Base-by-base conservation (phyloP, 2,113 vertebrate species). In the Bos indicus region DNA sequence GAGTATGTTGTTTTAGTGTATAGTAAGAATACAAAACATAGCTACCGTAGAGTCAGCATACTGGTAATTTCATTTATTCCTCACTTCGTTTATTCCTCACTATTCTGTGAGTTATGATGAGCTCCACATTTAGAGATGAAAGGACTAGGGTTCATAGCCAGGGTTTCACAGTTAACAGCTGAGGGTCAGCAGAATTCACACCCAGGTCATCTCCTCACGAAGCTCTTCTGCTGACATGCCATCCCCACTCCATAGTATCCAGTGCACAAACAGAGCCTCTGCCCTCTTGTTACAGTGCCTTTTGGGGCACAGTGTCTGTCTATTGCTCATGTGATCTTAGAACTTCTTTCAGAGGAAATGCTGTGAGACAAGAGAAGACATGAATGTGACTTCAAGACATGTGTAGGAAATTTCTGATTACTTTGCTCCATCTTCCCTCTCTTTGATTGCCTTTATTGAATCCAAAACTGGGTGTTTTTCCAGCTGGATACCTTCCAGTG, bases 401-500 rank as follows among this genome's bases (percentile, higher is more conserved):
- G 11, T 60, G 0, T 16, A 87, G 90, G 57, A 74, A 71, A 90
- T 30, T 33, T 51, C 54, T 36, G 46, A 80, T 57, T 46, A 46
- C 30, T 93, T 57, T 77, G 36, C 26, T 88, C 64, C 26, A 36
- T 21, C 81, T 71, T 67, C 48, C 52, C 56, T 88, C 77, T 94
- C 60, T 60, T 28, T 7, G 12, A 46, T 91, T 92, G 43, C 59
- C 91, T 85, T 90, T 48, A 88, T 54, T 52, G 57, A 40, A 43
- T 86, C 60, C 40, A 8, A 46, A 60, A 67, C 71, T 96, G 83
- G 56, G 28, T 91, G 52, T 87, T 84, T 96, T 77, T 84, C 95
- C 95, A 97, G 62, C 46, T 92, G 48, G 91, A 59, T 33, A 12
- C 9, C 3, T 46, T 57, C 95, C 97, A 96, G 85, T 77, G 97